These are phyloP conservation scores for Cromileptes altivelis DNA, from an alignment of 2,113 vertebrate species.

Conservation along the genomic window DNA sequence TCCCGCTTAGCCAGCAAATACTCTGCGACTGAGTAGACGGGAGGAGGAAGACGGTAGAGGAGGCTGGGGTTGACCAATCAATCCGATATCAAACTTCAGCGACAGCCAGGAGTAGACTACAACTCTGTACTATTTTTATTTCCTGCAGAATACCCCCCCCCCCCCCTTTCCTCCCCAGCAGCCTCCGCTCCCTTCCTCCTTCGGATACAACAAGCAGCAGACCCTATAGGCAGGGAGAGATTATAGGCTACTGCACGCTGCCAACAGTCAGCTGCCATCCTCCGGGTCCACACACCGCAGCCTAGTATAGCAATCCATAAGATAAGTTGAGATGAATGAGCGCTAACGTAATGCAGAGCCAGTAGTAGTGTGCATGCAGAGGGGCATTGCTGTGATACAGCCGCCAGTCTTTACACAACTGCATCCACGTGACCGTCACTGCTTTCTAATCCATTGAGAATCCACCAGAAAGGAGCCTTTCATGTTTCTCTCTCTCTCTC, in stretches of 20 bases:
- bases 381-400: constrained; percentile 65
- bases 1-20: constrained; percentile 77
- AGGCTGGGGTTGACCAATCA: constrained; percentile 49
- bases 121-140: not conserved
- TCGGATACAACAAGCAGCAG: constrained; percentile 15
- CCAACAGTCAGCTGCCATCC: constrained; percentile 61
- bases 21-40: constrained; percentile 52
- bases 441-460: constrained; percentile 80
- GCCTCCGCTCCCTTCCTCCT: constrained; percentile 4
- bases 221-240: constrained; percentile 35
- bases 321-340: constrained; percentile 60
- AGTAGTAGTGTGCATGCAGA: constrained; percentile 36
- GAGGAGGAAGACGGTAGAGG: constrained; percentile 15
- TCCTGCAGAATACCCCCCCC: constrained; percentile 7
- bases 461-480: constrained; percentile 70
- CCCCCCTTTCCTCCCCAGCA: not conserved
- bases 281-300: constrained; percentile 31
- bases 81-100: constrained; percentile 68
- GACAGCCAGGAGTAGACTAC: constrained; percentile 13
- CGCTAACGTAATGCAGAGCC: constrained; percentile 35
- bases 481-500: constrained; percentile 48
- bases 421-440: constrained; percentile 78
- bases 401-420: constrained; percentile 72
- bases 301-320: constrained; percentile 39
- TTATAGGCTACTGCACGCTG: constrained; percentile 46